Evolutionary conservation across 2,113 vertebrate genomes (phyloP).

Genomic region (Nestor notabilis): DNA sequence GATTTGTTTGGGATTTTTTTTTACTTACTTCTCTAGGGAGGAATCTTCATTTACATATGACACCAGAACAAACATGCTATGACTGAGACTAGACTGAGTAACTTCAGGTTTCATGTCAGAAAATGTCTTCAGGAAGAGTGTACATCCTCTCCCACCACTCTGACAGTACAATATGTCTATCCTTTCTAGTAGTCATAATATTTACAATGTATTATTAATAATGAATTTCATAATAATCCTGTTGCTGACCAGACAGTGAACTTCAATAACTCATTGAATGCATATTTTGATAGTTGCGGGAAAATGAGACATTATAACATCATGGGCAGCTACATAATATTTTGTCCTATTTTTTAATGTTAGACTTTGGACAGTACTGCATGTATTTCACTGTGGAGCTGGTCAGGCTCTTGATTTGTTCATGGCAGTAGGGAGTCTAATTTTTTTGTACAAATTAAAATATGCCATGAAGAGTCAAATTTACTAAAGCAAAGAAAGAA

Average conservation of each 20-base stretch:
- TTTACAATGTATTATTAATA: slow-evolving; percentile 44
- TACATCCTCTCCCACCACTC: not conserved
- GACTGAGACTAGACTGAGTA: not conserved
- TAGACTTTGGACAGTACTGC: not conserved
- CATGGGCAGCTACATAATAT: not conserved
- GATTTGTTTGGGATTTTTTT: not conserved
- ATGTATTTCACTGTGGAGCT: not conserved
- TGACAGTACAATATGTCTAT: slow-evolving; percentile 11
- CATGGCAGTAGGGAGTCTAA: not conserved
- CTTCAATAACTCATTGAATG: slow-evolving; percentile 19
- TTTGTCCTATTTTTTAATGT: not conserved
- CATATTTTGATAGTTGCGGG: slow-evolving; percentile 20
- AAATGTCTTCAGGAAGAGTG: slow-evolving; percentile 23
- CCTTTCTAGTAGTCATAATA: slow-evolving; percentile 39
- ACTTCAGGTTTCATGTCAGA: slow-evolving; percentile 27
- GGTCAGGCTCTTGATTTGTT: not conserved
- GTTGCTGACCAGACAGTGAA: slow-evolving; percentile 40
- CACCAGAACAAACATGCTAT: fast-evolving
- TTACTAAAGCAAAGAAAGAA: not conserved
- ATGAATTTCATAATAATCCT: slow-evolving; percentile 33
- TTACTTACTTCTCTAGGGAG: not conserved
- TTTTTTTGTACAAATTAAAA: not conserved
- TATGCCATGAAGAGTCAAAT: not conserved
- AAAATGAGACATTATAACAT: not conserved
- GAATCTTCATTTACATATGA: not conserved